A percentile compares a stretch with the other conserved stretches of the same genome.
phyloP scores from a whole-genome alignment of 2,113 vertebrate genomes.

The Phyllostomus hastatus region DNA sequence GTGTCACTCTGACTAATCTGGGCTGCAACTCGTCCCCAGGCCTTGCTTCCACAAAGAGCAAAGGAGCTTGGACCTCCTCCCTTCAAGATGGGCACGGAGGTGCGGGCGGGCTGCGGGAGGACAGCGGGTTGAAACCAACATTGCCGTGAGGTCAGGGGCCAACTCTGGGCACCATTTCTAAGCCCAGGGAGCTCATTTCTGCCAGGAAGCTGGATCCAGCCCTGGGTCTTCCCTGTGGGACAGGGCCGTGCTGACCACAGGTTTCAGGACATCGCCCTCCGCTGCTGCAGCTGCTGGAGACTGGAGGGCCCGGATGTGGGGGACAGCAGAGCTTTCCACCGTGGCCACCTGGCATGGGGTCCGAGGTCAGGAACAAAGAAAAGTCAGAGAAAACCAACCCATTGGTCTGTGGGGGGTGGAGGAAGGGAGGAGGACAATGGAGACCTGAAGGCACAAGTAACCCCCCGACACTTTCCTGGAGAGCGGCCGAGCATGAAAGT shows the following conservation, averaged over 20 bases:
- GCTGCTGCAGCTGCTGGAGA: neutral
- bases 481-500: constrained; percentile 45
- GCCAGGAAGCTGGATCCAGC: neutral
- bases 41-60: neutral
- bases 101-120: neutral
- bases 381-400: neutral
- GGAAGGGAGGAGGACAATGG: neutral
- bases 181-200: neutral
- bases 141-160: neutral
- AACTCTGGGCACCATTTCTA: neutral
- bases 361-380: constrained; percentile 25
- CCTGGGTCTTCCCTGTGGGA: neutral
- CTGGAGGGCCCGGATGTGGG: neutral
- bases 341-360: neutral
- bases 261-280: neutral
- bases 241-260: neutral
- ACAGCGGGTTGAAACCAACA: fast-evolving
- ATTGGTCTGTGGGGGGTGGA: fast-evolving
- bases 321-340: neutral
- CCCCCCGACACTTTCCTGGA: neutral
- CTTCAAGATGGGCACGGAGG: fast-evolving
- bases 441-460: neutral
- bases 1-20: neutral
- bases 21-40: neutral
- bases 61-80: neutral